Evolutionary conservation across 2,888 invertebrate genomes (phyloP), one percentile per base, ranked within the genome.

Genomic region (Bombylius major): DNA sequence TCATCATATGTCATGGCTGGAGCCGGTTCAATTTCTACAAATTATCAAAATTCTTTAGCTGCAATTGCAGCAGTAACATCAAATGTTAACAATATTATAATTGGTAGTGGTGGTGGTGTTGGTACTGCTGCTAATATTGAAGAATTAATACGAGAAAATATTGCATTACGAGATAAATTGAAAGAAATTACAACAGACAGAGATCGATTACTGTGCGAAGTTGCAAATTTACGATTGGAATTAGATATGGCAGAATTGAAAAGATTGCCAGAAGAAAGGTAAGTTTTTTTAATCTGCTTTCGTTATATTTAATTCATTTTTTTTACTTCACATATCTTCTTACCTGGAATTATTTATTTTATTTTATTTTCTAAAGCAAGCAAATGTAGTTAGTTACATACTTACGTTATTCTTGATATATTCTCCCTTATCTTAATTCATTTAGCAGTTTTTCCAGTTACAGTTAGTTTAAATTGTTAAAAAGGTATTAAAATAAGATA

Each of bases 161-260:
- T 65, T 54, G 62, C 65, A 36, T 60, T 74, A 31, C 69, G 69
- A 9, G 67, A 69, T 53, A 69, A 69, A 58, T 60, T 74, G 42
- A 70, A 69, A 58, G 73, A 73, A 61, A 60, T 73, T 44, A 66
- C 68, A 53, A 51, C 64, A 3, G 73, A 74, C 54, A 69, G 73
- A 4, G 73, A 74, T 64, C 69, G 69, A 5, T 61, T 74, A 56
- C 61, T 73, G 14, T 73, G 73, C 55, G 70, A 73, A 61, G 71
- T 72, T 32, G 67, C 73, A 44, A 73, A 72, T 61, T 61, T 74
- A 60, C 70, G 73, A 9, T 64, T 74, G 58, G 73, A 74, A 62
- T 62, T 73, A 64, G 72, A 73, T 62, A 73, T 74, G 73, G 67
- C 68, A 23, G 73, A 72, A 63, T 64, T 73, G 12, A 73, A 73